A percentile compares a stretch with the other conserved stretches of the same genome.
Conservation (phyloP, 2,888 invertebrate species). For the Anarsia innoxiella region DNA sequence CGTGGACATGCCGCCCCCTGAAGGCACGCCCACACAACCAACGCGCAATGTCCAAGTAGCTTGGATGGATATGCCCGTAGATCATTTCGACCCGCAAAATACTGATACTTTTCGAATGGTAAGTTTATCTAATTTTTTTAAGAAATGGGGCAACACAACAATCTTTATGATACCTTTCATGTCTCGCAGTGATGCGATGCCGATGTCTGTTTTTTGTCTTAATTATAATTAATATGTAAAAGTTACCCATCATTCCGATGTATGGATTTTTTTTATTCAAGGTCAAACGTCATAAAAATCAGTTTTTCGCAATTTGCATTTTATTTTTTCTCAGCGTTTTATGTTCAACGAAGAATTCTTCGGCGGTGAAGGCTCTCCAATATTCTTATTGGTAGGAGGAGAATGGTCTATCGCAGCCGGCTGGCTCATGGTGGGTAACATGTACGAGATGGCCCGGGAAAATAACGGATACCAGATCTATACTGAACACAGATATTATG, state of each 20-base stretch:
- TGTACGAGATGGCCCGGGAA: conserved; percentile 79
- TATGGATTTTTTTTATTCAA: too few species aligned
- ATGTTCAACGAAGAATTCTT: conserved; percentile 74
- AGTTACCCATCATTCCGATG: too few species aligned
- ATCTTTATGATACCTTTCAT: too few species aligned
- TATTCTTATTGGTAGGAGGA: conserved; percentile 83
- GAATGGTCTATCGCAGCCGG: conserved; percentile 81
- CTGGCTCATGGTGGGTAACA: conserved; percentile 77
- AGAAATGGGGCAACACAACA: too few species aligned
- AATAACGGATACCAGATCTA: conserved; percentile 82
- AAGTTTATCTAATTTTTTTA: conserved; percentile 6
- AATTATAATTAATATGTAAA: too few species aligned
- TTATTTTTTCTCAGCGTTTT: too few species aligned
- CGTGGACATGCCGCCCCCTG: conserved; percentile 62
- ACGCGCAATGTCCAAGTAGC: conserved; percentile 38
- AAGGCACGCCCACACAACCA: conserved; percentile 24
- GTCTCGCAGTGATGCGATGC: too few species aligned
- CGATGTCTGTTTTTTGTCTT: too few species aligned
- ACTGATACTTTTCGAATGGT: conserved; percentile 74
- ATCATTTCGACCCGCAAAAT: conserved; percentile 74
- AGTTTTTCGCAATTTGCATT: too few species aligned
- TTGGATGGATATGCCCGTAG: conserved; percentile 72
- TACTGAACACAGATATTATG: conserved; percentile 91
- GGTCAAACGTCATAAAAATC: too few species aligned
- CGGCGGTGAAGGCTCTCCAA: conserved; percentile 68